Evolutionary conservation across 2,113 vertebrate species (phyloP).

Genomic region (Eptesicus fuscus): DNA sequence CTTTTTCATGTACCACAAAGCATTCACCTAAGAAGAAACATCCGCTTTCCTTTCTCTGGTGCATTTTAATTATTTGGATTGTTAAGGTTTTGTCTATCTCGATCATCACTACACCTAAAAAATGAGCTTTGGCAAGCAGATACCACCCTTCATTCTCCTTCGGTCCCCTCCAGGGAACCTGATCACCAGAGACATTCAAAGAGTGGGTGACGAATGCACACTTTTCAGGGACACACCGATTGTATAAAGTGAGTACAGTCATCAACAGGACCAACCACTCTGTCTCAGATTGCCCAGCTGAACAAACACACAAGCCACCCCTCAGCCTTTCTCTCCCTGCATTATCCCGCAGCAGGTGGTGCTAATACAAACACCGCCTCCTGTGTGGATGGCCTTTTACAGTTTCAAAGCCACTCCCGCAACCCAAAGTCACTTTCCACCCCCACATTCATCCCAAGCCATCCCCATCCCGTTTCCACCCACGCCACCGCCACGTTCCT

Average conservation of each 20-base stretch:
- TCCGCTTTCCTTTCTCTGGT: not conserved
- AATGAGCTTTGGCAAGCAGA: not conserved
- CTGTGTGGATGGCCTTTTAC: not conserved
- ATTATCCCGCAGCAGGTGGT: conserved; percentile 24
- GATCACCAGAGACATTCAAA: not conserved
- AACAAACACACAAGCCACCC: not conserved
- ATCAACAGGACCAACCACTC: not conserved
- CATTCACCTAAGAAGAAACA: not conserved
- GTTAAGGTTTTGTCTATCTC: not conserved
- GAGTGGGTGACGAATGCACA: not conserved
- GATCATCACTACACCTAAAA: not conserved
- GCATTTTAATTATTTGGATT: not conserved
- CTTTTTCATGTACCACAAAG: not conserved
- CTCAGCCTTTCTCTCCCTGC: conserved; percentile 7
- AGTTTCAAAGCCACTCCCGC: not conserved
- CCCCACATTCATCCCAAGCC: not conserved
- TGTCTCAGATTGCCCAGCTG: not conserved
- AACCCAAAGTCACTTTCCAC: not conserved
- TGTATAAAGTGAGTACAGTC: not conserved
- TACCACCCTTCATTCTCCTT: not conserved
- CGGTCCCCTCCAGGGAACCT: not conserved
- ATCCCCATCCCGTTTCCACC: not conserved
- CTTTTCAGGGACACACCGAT: not conserved
- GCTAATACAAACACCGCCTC: conserved; percentile 48
- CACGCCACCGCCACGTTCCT: not conserved